These are phyloP conservation scores for Xanthia togata DNA, from an alignment of 2,888 invertebrate genomes.

Conservation along the genomic window DNA sequence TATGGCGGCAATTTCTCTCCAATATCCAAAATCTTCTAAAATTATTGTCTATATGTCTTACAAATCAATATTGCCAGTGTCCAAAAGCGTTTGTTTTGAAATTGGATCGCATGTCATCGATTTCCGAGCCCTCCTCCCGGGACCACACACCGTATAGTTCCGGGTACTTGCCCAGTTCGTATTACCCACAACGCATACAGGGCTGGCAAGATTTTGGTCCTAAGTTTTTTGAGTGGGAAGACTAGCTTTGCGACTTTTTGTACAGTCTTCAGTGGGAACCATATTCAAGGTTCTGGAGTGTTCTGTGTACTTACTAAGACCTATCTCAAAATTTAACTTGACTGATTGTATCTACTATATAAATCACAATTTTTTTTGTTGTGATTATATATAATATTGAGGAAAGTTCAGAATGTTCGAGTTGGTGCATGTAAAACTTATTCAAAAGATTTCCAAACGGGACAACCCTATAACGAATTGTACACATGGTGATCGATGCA, in stretches of 20 bases:
- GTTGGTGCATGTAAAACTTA: background rate
- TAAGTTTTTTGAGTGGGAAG: background rate
- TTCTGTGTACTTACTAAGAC: background rate
- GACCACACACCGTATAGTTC: conserved; percentile 73
- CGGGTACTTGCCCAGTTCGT: conserved; percentile 70
- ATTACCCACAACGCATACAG: conserved; percentile 63
- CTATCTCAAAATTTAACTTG: background rate
- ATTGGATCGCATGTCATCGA: conserved; percentile 75
- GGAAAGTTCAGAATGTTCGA: background rate
- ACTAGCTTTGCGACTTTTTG: background rate
- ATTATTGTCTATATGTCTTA: conserved; percentile 42
- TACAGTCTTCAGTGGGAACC: background rate
- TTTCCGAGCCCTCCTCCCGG: conserved; percentile 62
- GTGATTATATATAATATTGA: too few species aligned
- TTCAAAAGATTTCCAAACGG: background rate
- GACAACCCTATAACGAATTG: conserved; percentile 59
- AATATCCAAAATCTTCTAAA: conserved; percentile 16
- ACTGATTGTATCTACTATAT: background rate
- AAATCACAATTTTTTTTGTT: too few species aligned
- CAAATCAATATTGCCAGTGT: conserved; percentile 69
- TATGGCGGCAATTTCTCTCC: background rate
- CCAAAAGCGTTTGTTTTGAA: conserved; percentile 75
- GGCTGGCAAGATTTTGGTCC: conserved; percentile 44
- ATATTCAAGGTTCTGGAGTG: background rate
- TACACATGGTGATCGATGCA: conserved; percentile 66